These are phyloP conservation scores for Dicyrtomina minuta DNA, from an alignment of 2,888 invertebrate species.

Conservation along the genomic window DNA sequence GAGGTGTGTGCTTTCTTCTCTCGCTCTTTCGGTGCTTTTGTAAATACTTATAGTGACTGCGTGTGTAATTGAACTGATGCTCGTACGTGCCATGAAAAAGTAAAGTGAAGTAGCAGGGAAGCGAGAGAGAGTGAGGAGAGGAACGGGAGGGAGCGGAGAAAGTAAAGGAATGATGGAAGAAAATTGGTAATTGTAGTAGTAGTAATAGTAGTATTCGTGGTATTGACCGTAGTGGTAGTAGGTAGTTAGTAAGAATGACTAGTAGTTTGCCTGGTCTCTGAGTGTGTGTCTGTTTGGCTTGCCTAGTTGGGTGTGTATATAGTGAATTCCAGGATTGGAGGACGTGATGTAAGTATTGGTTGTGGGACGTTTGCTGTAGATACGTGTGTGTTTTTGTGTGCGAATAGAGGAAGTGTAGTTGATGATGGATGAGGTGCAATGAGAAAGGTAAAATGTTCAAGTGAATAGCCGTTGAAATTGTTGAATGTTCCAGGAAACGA, in stretches of 20 bases:
- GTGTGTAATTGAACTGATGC: background rate
- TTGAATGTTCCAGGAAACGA: conserved; percentile 40
- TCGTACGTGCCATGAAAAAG: background rate
- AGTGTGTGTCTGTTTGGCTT: no score
- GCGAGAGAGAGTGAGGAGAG: background rate
- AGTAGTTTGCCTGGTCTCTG: no score
- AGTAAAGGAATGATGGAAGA: background rate
- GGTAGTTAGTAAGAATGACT: no score
- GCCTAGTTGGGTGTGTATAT: no score
- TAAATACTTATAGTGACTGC: conserved; percentile 1
- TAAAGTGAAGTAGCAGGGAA: background rate
- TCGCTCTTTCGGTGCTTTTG: no score
- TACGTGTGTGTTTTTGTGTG: background rate
- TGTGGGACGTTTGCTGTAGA: no score
- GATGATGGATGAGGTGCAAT: conserved; percentile 20
- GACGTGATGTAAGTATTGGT: no score
- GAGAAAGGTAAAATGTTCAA: background rate
- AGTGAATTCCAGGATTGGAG: no score
- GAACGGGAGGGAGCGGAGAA: background rate
- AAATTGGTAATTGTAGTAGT: no score
- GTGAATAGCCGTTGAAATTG: background rate
- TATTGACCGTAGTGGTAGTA: no score
- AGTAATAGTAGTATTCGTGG: no score
- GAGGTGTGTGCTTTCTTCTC: background rate
- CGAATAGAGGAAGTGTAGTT: background rate